Evolutionary conservation across 2,113 vertebrate species (phyloP).

Genomic region (Marmota monax): DNA sequence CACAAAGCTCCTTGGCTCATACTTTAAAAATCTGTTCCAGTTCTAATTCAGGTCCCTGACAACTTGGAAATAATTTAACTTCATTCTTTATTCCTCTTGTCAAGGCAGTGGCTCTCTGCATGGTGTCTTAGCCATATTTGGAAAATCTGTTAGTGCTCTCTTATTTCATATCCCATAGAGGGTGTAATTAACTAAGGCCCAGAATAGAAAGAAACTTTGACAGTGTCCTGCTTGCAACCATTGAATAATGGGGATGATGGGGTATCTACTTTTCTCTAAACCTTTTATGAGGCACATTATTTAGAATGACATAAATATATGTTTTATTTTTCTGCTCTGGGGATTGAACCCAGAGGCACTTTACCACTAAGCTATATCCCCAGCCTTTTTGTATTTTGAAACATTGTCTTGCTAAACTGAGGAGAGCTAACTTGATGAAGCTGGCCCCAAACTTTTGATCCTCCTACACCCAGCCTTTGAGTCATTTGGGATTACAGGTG

Average conservation of each 20-base stretch:
- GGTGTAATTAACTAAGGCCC: constrained; percentile 48
- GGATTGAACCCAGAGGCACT: no score
- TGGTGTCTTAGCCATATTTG: constrained; percentile 51
- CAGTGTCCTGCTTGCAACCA: background rate
- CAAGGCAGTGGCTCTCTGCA: constrained; percentile 53
- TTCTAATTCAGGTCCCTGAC: constrained; percentile 70
- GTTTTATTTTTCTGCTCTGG: no score
- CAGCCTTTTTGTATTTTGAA: no score
- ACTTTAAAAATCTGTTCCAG: constrained; percentile 67
- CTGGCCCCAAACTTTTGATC: no score
- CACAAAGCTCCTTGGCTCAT: constrained; percentile 54
- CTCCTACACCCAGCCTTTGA: no score
- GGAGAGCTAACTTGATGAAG: no score
- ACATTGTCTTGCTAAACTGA: no score
- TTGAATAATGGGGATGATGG: background rate
- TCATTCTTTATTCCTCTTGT: constrained; percentile 67
- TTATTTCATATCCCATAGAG: constrained; percentile 7
- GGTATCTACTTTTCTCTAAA: background rate
- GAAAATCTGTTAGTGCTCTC: constrained; percentile 52
- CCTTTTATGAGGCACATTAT: background rate
- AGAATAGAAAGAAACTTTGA: constrained; percentile 52
- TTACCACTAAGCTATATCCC: no score
- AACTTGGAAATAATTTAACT: constrained; percentile 69
- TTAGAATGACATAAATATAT: background rate
- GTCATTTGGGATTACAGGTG: no score